Evolutionary conservation across 2,113 vertebrate genomes (phyloP).

Genomic region (Dicerorhinus sumatrensis): DNA sequence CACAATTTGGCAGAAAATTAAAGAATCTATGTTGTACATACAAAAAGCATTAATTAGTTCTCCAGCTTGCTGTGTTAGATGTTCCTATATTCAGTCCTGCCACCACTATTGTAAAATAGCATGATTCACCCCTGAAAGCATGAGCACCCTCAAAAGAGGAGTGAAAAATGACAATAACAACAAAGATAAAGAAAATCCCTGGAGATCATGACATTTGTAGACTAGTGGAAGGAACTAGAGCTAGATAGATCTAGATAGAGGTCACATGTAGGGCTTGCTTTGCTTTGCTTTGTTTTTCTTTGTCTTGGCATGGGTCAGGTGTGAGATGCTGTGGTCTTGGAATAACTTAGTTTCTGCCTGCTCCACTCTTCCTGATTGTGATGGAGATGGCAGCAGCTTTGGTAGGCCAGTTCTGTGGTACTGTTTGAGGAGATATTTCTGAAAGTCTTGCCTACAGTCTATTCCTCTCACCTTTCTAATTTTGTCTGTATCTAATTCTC

Average conservation of each 20-base stretch:
- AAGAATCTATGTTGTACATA: not conserved
- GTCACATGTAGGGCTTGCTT: not conserved
- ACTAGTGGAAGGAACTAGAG: not conserved
- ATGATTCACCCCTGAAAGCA: not conserved
- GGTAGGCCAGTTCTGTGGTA: not conserved
- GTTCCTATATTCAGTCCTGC: not conserved
- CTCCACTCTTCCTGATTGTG: not conserved
- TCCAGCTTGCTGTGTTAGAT: not conserved
- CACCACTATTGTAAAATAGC: not conserved
- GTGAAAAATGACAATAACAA: not conserved
- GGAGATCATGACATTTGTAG: not conserved
- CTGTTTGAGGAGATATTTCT: not conserved
- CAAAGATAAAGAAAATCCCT: not conserved
- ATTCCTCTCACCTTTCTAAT: not conserved
- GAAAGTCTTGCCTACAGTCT: not conserved
- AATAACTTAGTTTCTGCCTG: not conserved
- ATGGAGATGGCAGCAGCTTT: not conserved
- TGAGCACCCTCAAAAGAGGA: not conserved
- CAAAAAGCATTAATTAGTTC: not conserved
- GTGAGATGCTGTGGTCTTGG: fast-evolving
- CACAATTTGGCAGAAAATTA: not conserved
- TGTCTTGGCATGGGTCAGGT: not conserved
- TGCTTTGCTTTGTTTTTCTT: not conserved
- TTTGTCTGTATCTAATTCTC: not conserved
- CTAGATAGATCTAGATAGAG: not conserved